phyloP scores from a whole-genome alignment of 2,888 invertebrate species.

The Osmoderma eremita region DNA sequence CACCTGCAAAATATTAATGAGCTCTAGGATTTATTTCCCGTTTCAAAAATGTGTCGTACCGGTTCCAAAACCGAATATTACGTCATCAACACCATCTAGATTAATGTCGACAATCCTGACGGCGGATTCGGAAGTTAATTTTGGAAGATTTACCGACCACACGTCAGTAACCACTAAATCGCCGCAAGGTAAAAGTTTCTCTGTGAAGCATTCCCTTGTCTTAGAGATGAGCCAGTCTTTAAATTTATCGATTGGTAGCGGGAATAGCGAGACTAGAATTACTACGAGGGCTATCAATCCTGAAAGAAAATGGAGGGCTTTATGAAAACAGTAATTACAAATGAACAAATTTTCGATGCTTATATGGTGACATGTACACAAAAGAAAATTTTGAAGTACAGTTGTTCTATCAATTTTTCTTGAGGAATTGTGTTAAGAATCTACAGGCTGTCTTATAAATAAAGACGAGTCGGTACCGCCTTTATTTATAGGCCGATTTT shows the following conservation, averaged over 20 bases:
- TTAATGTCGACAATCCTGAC: conserved; percentile 77
- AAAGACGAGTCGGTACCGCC: too few species aligned
- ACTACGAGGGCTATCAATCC: conserved; percentile 73
- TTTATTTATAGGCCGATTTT: too few species aligned
- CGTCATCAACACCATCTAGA: conserved; percentile 75
- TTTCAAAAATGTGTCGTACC: conserved; percentile 62
- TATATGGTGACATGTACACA: too few species aligned
- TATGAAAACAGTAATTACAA: neutral
- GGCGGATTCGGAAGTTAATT: conserved; percentile 78
- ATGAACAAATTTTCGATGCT: too few species aligned
- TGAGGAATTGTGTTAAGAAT: too few species aligned
- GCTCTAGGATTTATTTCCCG: neutral
- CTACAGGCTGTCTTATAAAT: too few species aligned
- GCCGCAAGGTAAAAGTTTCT: conserved; percentile 69
- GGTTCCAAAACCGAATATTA: conserved; percentile 82
- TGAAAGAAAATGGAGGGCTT: conserved; percentile 55
- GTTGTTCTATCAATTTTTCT: too few species aligned
- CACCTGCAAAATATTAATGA: conserved; percentile 50
- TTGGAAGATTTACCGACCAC: conserved; percentile 76
- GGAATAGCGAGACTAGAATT: conserved; percentile 73
- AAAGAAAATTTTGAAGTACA: too few species aligned
- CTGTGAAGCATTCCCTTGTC: conserved; percentile 49
- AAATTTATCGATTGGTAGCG: conserved; percentile 70
- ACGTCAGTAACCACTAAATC: conserved; percentile 69
- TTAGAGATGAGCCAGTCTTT: conserved; percentile 68